Conservation (phyloP, 2,888 invertebrate genomes). For the Hybos culiciformis region DNA sequence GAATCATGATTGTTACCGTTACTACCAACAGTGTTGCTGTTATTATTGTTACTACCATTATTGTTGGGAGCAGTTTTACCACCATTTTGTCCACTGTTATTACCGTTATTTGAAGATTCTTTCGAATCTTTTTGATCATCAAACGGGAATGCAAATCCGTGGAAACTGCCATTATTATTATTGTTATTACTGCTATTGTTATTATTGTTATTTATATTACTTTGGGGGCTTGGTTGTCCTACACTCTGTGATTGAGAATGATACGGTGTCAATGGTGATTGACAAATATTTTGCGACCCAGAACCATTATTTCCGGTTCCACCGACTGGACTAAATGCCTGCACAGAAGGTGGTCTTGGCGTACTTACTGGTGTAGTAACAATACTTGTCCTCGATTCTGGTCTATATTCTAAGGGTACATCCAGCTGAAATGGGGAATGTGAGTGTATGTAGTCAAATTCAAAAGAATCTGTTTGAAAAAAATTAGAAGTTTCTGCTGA, state of each 20-base stretch:
- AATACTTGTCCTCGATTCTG: slow-evolving; percentile 52
- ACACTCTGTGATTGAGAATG: slow-evolving; percentile 33
- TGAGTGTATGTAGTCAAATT: slow-evolving; percentile 47
- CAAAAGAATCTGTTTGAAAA: slow-evolving; percentile 45
- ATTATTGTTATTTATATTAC: slow-evolving; percentile 22
- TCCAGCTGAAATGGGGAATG: slow-evolving; percentile 48
- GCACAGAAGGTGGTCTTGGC: slow-evolving; percentile 48
- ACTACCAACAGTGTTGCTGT: slow-evolving; percentile 25
- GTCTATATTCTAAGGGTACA: slow-evolving; percentile 36
- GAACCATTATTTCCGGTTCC: too few species aligned
- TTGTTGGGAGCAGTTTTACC: slow-evolving; percentile 21
- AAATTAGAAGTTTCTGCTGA: slow-evolving; percentile 37
- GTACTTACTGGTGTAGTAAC: slow-evolving; percentile 46
- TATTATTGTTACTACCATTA: slow-evolving; percentile 22
- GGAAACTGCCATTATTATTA: slow-evolving; percentile 16
- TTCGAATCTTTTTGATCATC: slow-evolving; percentile 21
- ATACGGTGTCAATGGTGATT: slow-evolving; percentile 39
- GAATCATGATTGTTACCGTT: slow-evolving; percentile 40
- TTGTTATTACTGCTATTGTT: slow-evolving; percentile 18
- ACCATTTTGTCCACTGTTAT: slow-evolving; percentile 12
- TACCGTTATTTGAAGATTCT: slow-evolving; percentile 24
- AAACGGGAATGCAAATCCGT: slow-evolving; percentile 18
- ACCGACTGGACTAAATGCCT: slow-evolving; percentile 39
- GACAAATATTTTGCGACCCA: slow-evolving; percentile 39
- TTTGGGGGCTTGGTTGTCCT: slow-evolving; percentile 39